Evolutionary conservation across 2,797 vertebrate species (phyloP), one percentile per base, ranked within the genome.

Genomic region (Enteromius viviparus): DNA sequence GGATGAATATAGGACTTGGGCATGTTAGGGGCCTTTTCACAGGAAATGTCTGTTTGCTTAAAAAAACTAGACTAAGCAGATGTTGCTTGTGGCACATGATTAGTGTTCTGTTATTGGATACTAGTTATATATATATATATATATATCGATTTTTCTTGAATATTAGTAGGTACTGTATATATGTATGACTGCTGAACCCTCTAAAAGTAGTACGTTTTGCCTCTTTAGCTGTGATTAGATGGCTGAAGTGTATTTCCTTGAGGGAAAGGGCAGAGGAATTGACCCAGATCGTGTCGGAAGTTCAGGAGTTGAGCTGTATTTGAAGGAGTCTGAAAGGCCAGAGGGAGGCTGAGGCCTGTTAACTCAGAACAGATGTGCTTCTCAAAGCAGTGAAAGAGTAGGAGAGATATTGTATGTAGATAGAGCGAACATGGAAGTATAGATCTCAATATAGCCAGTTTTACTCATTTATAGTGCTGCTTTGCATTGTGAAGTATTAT

Each of bases 231-330:
- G 84, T 87, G 90, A 89, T 92, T 90, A 91, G 91, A 89, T 80
- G 86, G 86, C 89, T 81, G 66, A 84, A 85, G 83, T 86, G 86
- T 92, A 89, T 89, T 89, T 88, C 89, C 90, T 88, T 87, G 88
- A 88, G 87, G 90, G 89, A 42, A 85, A 91, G 90, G 89, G 88
- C 85, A 91, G 87, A 87, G 87, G 91, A 87, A 89, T 89, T 94
- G 93, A 94, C 92, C 90, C 89, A 87, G 89, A 92, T 94, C 91
- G 91, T 94, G 93, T 94, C 93, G 93, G 93, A 95, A 95, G 94
- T 95, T 95, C 94, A 95, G 91, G 86, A 95, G 95, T 95, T 95
- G 93, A 94, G 92, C 91, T 87, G 85, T 86, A 85, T 89, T 89
- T 93, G 84, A 74, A 84, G 60, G 82, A 85, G 78, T 82, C 58